These are phyloP conservation scores for Leptinotarsa lineolata DNA, from an alignment of 1,140 invertebrate species.

Conservation along the genomic window DNA sequence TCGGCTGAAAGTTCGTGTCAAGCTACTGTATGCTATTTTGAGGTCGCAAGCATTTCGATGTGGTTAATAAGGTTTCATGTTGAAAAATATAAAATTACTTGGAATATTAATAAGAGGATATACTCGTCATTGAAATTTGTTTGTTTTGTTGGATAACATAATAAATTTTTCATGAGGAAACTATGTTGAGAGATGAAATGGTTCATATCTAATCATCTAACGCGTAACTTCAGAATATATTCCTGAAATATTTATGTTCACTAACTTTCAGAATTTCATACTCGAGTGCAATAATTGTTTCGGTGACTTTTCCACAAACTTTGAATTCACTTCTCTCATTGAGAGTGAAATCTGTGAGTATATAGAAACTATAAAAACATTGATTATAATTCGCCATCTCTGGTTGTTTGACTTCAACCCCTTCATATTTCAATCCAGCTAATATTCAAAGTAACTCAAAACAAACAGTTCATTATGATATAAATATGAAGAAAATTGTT, in stretches of 20 bases:
- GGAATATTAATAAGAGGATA: constrained; percentile 16
- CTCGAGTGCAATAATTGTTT: constrained; percentile 32
- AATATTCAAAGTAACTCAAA: no score
- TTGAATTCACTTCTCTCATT: no score
- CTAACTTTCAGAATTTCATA: constrained; percentile 32
- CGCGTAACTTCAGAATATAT: constrained; percentile 27
- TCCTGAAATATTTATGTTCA: constrained; percentile 33
- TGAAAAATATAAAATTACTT: constrained; percentile 3
- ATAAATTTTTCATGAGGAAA: constrained; percentile 28
- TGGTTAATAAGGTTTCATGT: constrained; percentile 22
- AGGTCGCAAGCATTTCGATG: constrained; percentile 33
- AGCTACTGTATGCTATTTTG: constrained; percentile 29
- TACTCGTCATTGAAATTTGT: constrained; percentile 30
- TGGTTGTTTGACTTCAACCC: no score
- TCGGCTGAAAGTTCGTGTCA: constrained; percentile 22
- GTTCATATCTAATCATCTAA: constrained; percentile 35
- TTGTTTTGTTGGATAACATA: constrained; percentile 30
- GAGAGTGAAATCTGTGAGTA: no score
- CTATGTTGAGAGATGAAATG: constrained; percentile 31
- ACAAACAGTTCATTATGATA: no score
- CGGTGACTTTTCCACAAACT: not conserved
- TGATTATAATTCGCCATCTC: no score
- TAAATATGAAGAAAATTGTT: no score
- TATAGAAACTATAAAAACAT: no score
- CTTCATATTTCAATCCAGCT: no score